Base-by-base conservation (phyloP, 2,888 invertebrate genomes). In the Eupithecia subumbrata region DNA sequence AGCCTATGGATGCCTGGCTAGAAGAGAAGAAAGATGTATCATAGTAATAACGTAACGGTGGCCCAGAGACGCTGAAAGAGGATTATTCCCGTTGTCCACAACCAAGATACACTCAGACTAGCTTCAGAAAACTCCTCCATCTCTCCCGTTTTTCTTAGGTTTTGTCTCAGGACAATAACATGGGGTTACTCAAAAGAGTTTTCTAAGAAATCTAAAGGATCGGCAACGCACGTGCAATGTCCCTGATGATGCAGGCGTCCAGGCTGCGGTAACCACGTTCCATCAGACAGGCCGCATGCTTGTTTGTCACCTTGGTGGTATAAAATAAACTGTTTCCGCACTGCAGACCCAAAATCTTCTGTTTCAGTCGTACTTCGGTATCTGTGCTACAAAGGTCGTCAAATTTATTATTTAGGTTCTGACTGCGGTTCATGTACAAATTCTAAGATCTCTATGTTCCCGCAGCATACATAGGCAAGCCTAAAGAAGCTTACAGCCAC, bases 401-500 rank as follows among this genome's bases (percentile, higher is more conserved):
- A 60, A 56, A 60, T 60, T 64, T 64, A 64, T 34, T 34, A 64
- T 34, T 64, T 34, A 34, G 9, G 16, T 18, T 64, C 34, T 64
- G 22, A 25, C 60, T 60, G 60, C 25, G 60, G 60, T 60, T 60
- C 14, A 25, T 25, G 60, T 60, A 60, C 60, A 9, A 56, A 14
- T 60, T 25, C 60, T 25, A 60, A 60, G 60, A 60, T 8, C 25
- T 60, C 25, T 60, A 22, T 56, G 25, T 60, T 25, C 5, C 60
- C 60, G 60, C 71, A 74, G 68, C 60, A 74, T 75, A 79, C 82
- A 82, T 82, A 81, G 82, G 83, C 83, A 83, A 82, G 82, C 82
- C 86, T 81, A 86, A 88, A 89, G 88, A 85, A 86, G 90, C 87
- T 90, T 90, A 89, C 63, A 85, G 87, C 84, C 89, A 89, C 89